Evolutionary conservation across 2,888 invertebrate genomes (phyloP), one percentile per base, ranked within the genome.

Genomic region (Barypeithes pellucidus): DNA sequence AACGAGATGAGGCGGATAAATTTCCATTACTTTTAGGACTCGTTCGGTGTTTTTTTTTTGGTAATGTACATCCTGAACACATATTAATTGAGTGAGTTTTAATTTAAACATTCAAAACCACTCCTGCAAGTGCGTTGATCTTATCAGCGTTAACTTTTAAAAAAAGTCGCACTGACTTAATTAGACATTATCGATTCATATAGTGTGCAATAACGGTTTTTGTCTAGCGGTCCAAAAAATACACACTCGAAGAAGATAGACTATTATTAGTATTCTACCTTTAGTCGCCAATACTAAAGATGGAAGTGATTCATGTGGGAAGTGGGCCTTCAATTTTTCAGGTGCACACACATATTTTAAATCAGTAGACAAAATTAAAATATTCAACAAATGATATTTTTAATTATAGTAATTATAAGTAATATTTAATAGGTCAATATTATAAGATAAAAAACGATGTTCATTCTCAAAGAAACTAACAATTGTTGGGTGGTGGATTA

Each of bases 131-230:
- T 57, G 54, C 54, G 22, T 36, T 33, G 54, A 57, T 57, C 33
- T 57, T 57, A 57, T 57, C 24, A 33, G 50, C 7, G 2, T 57
- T 36, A 57, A 33, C n/a, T 5, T 16, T 57, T 14, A 24, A 57
- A 24, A 24, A 39, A 57, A 41, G n/a, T 68, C 62, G 29, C 22
- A 59, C 14, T 39, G 50, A 54, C 62, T 39, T 62, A 68, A 54
- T 39, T 52, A 52, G 11, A 24, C 11, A 54, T 24, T 60, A 45
- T 60, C 11, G n/a, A 60, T 60, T 47, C 41, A 39, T 16, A 59
- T n/a, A 50, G 14, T 59, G 41, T 33, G 8, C 50, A 9, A 14
- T 57, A 57, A 57, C 54, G 33, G 54, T 57, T 54, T 20, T 54
- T 16, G n/a, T 57, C 33, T 57, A 57, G 54, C 54, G 54, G 54